Evolutionary conservation across 2,888 invertebrate genomes (phyloP).

Genomic region (Galerucella pusilla): DNA sequence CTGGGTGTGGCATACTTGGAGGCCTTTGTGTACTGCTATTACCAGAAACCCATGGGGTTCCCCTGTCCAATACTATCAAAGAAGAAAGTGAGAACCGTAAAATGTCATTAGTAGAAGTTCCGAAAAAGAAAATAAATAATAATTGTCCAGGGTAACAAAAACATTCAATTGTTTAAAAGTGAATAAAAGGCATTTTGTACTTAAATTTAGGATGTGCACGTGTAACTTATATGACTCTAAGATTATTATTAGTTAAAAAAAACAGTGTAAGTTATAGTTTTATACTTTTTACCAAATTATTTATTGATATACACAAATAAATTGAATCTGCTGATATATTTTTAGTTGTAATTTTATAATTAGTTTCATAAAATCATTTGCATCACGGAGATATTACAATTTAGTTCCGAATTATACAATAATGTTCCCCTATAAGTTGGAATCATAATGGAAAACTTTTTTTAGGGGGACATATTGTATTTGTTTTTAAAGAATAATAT

Average conservation of each 20-base stretch:
- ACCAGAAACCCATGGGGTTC: constrained; percentile 77
- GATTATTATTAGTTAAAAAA: too few species aligned
- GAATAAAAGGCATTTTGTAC: too few species aligned
- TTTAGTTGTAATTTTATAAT: too few species aligned
- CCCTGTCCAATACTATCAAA: constrained; percentile 63
- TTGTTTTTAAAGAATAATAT: too few species aligned
- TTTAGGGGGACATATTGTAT: too few species aligned
- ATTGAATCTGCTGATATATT: too few species aligned
- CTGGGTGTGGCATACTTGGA: constrained; percentile 76
- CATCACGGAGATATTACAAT: too few species aligned
- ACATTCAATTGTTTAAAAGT: neutral
- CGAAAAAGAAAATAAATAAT: constrained; percentile 49
- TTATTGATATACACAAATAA: neutral
- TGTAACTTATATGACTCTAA: neutral
- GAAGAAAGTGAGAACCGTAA: constrained; percentile 46
- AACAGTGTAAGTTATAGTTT: neutral
- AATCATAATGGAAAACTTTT: too few species aligned
- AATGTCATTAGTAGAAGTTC: constrained; percentile 34
- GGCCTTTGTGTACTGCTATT: constrained; percentile 79
- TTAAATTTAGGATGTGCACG: constrained; percentile 4
- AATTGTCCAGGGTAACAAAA: constrained; percentile 43
- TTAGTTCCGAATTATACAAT: too few species aligned
- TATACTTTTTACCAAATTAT: constrained; percentile 7
- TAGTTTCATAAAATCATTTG: too few species aligned
- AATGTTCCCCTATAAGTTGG: too few species aligned